These are phyloP conservation scores for Erebia ligea DNA, from an alignment of 2,888 invertebrate genomes.

Conservation along the genomic window DNA sequence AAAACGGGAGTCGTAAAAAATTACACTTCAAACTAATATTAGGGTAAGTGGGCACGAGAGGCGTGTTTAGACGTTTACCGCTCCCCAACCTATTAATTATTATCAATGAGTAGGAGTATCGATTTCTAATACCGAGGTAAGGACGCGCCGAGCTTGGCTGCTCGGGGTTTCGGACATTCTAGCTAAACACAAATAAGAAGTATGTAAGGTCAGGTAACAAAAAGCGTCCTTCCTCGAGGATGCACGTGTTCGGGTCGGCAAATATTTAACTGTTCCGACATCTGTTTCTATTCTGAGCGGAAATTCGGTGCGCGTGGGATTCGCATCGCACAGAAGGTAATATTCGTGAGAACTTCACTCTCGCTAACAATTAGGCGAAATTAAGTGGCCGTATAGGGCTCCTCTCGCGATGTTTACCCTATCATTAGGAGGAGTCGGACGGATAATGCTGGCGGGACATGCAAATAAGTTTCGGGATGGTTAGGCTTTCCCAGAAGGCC, in stretches of 20 bases:
- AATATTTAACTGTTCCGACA: constrained; percentile 64
- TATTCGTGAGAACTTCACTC: constrained; percentile 78
- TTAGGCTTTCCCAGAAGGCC: constrained; percentile 80
- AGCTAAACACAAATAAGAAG: constrained; percentile 42
- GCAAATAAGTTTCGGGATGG: constrained; percentile 77
- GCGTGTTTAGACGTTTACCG: constrained; percentile 58
- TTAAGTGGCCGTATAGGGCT: constrained; percentile 72
- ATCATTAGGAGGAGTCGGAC: constrained; percentile 69
- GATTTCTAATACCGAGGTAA: constrained; percentile 68
- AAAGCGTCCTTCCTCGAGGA: constrained; percentile 57
- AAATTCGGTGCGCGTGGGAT: constrained; percentile 75
- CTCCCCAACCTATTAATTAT: constrained; percentile 68
- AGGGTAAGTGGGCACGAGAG: constrained; percentile 62
- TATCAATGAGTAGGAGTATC: constrained; percentile 71
- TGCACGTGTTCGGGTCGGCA: constrained; percentile 58
- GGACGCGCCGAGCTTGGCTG: constrained; percentile 56
- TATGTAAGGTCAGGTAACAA: constrained; percentile 58
- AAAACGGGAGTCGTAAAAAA: constrained; percentile 77
- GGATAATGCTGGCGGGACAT: constrained; percentile 77
- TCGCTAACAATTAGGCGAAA: constrained; percentile 76
- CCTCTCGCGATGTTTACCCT: constrained; percentile 72
- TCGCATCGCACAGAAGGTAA: constrained; percentile 71
- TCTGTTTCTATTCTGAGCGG: constrained; percentile 65
- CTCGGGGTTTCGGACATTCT: not conserved
- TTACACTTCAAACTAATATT: constrained; percentile 71